Evolutionary conservation across 2,888 invertebrate genomes (phyloP).

Genomic region (Ichneumoninae sp.): DNA sequence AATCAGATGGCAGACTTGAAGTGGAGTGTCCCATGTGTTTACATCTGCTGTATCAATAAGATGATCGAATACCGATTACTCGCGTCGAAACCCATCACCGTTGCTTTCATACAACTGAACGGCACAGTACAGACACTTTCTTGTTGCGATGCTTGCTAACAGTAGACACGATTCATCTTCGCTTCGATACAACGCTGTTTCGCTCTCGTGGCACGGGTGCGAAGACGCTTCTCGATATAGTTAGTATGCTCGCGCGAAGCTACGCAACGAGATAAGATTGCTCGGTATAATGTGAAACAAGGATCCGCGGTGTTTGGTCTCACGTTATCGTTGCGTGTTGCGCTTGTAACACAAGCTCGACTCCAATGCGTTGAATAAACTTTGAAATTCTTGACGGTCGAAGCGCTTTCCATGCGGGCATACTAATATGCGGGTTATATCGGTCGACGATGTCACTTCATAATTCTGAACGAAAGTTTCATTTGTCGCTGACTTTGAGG

Average conservation of each 20-base stretch:
- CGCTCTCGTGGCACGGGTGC: constrained; percentile 4
- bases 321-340: constrained; percentile 46
- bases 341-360: constrained; percentile 32
- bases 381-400: constrained; percentile 34
- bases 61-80: constrained; percentile 48
- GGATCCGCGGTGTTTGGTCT: constrained; percentile 54
- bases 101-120: constrained; percentile 35
- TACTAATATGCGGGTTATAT: constrained; percentile 45
- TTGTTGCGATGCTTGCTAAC: constrained; percentile 62
- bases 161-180: constrained; percentile 67
- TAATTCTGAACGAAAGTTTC: constrained; percentile 36
- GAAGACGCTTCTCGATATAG: constrained; percentile 30
- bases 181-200: constrained; percentile 36
- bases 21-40: not conserved
- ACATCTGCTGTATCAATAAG: constrained; percentile 18
- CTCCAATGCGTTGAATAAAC: constrained; percentile 22
- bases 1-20: not conserved
- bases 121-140: constrained; percentile 60
- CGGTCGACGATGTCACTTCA: constrained; percentile 12
- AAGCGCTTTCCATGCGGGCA: constrained; percentile 27
- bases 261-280: constrained; percentile 60
- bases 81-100: constrained; percentile 23
- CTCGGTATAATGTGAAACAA: constrained; percentile 54
- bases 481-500: constrained; percentile 22
- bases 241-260: not conserved